Evolutionary conservation across 2,113 vertebrate genomes (phyloP).

Genomic region (Mionectes macconnelli): DNA sequence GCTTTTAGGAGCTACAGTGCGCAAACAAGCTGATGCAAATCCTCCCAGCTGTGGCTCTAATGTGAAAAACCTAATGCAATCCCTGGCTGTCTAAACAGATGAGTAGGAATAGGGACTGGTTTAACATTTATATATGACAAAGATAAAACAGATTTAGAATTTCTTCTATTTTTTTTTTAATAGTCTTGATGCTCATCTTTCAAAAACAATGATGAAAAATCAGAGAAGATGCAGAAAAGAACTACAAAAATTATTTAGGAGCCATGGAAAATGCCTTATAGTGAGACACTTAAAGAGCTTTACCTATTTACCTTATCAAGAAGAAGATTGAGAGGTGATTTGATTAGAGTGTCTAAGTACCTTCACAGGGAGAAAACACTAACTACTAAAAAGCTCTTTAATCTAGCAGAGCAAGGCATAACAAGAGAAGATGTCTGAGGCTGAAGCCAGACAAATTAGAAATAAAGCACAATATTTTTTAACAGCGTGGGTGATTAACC

Average conservation of each 20-base stretch:
- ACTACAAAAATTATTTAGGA: not conserved
- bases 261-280: constrained; percentile 13
- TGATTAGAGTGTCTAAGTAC: constrained; percentile 54
- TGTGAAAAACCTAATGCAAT: not conserved
- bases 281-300: not conserved
- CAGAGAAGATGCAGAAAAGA: not conserved
- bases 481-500: constrained; percentile 2
- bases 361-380: constrained; percentile 47
- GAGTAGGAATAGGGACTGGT: not conserved
- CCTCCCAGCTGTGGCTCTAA: not conserved
- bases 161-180: not conserved
- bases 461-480: constrained; percentile 58
- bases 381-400: constrained; percentile 62
- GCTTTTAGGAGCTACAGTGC: not conserved
- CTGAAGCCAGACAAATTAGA: constrained; percentile 55
- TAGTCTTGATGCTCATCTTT: not conserved
- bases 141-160: not conserved
- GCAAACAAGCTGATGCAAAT: not conserved
- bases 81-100: not conserved
- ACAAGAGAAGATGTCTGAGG: constrained; percentile 4
- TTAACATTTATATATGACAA: not conserved
- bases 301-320: constrained; percentile 51
- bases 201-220: not conserved
- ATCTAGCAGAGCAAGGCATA: constrained; percentile 40
- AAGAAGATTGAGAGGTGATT: constrained; percentile 50